These are phyloP conservation scores for Salarias fasciatus DNA, from an alignment of 2,797 vertebrate species.

Conservation along the genomic window DNA sequence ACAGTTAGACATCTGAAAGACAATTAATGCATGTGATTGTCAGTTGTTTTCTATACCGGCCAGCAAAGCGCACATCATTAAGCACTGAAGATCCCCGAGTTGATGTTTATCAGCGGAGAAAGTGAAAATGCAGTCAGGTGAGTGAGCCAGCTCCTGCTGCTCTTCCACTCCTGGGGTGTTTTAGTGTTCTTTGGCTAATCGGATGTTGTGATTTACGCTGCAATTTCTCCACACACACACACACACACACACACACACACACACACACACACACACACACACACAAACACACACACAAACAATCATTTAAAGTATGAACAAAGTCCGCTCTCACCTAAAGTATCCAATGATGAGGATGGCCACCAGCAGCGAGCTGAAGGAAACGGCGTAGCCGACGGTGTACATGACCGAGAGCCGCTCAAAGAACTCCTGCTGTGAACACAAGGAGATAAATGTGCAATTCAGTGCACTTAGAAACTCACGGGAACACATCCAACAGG, in stretches of 20 bases:
- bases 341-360: constrained; percentile 90
- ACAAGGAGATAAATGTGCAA: constrained; percentile 31
- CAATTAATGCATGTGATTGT: too few species aligned
- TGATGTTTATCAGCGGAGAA: too few species aligned
- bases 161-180: background rate
- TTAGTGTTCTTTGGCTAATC: background rate
- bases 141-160: background rate
- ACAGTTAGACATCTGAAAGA: too few species aligned
- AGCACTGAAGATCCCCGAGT: too few species aligned
- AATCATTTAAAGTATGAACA: background rate
- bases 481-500: constrained; percentile 54
- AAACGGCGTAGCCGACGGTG: constrained; percentile 89
- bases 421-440: constrained; percentile 87
- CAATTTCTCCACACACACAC: background rate
- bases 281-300: too few species aligned
- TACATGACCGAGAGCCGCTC: constrained; percentile 90
- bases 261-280: too few species aligned
- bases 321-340: constrained; percentile 82
- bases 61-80: too few species aligned
- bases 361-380: constrained; percentile 88
- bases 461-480: constrained; percentile 35
- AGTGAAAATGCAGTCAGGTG: background rate
- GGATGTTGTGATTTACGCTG: background rate
- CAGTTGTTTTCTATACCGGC: too few species aligned
- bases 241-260: too few species aligned